These are phyloP conservation scores for Nemurella pictetii DNA, from an alignment of 2,888 invertebrate species.

Conservation along the genomic window DNA sequence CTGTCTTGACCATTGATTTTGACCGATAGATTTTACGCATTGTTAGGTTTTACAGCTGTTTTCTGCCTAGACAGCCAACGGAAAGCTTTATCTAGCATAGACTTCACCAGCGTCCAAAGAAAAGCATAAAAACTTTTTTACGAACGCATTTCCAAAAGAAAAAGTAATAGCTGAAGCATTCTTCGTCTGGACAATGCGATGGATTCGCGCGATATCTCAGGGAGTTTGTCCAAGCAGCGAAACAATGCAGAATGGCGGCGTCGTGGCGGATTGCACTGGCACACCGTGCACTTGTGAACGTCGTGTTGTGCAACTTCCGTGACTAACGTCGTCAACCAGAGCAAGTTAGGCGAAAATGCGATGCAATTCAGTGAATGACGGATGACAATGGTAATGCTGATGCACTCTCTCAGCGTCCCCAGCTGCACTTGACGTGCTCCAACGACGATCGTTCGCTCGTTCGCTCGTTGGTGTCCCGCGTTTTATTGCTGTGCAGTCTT, in stretches of 20 bases:
- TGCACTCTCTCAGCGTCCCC: not conserved
- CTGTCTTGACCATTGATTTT: not conserved
- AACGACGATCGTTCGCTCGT: too few relatives aligned
- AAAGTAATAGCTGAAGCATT: not conserved
- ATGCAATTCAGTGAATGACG: not conserved
- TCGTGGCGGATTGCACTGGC: not conserved
- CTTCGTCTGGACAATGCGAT: not conserved
- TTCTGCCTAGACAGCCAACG: not conserved
- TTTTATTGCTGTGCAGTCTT: not conserved
- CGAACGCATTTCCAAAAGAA: not conserved
- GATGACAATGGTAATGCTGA: not conserved
- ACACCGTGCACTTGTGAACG: not conserved
- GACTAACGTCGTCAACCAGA: not conserved
- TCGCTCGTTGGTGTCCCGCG: not conserved
- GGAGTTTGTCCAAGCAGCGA: not conserved
- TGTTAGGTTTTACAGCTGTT: not conserved
- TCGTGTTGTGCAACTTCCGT: not conserved
- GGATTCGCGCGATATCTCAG: not conserved
- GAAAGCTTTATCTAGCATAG: not conserved
- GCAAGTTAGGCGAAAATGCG: not conserved
- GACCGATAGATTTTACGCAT: not conserved
- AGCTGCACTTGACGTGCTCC: not conserved
- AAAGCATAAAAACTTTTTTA: not conserved
- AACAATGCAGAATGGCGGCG: not conserved
- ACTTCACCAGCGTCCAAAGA: not conserved